A percentile compares a stretch with the other conserved stretches of the same genome.
Conservation (phyloP, 1,140 invertebrate species). For the Drosophila murphyi region DNA sequence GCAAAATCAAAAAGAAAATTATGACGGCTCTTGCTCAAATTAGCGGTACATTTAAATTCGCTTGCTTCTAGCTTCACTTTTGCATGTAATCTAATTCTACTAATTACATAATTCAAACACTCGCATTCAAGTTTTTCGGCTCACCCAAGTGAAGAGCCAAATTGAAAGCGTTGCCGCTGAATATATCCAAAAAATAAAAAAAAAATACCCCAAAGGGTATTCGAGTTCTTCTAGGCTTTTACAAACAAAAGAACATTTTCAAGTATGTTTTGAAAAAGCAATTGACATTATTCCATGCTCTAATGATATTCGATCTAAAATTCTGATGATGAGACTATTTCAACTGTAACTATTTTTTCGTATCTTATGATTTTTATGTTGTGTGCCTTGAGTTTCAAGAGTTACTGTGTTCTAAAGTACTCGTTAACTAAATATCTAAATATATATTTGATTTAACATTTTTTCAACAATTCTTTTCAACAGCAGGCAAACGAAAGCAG, state of each 20-base stretch:
- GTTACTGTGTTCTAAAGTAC: conserved; percentile 65
- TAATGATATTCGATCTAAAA: conserved; percentile 57
- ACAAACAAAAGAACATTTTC: conserved; percentile 84
- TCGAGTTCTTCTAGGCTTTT: conserved; percentile 84
- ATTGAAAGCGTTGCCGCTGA: conserved; percentile 67
- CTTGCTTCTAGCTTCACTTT: conserved; percentile 79
- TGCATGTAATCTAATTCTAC: conserved; percentile 71
- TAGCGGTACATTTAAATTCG: conserved; percentile 58
- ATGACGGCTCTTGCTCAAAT: conserved; percentile 30
- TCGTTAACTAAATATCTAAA: conserved; percentile 28
- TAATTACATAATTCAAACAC: conserved; percentile 53
- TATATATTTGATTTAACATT: conserved; percentile 52
- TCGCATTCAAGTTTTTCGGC: conserved; percentile 57
- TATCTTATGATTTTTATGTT: conserved; percentile 61
- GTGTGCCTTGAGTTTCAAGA: conserved; percentile 66
- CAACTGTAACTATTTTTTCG: conserved; percentile 30
- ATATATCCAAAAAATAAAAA: conserved; percentile 73
- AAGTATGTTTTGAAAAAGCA: conserved; percentile 61
- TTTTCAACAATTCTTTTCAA: conserved; percentile 45
- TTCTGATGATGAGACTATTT: conserved; percentile 48
- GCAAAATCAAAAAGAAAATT: conserved; percentile 40
- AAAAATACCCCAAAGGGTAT: conserved; percentile 3
- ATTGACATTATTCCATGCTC: conserved; percentile 60
- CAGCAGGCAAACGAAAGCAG: conserved; percentile 44
- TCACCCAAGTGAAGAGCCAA: conserved; percentile 17